Base-by-base conservation (phyloP, 2,888 invertebrate genomes). In the Stegana nigrithorax region DNA sequence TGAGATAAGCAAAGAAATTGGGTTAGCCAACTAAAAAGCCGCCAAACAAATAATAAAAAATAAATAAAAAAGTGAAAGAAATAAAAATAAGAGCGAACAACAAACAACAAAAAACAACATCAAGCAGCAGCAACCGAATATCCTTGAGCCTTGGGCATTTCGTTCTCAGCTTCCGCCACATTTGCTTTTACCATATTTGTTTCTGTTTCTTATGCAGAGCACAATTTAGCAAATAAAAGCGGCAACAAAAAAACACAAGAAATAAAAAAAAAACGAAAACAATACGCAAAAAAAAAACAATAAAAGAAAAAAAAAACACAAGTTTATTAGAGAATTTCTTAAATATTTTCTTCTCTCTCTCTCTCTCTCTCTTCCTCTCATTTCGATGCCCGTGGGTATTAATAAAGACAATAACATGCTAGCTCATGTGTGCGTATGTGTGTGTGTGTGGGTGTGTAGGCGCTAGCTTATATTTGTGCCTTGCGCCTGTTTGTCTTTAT, bases 281-380 rank as follows among this genome's bases (percentile, higher is more conserved):
- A 25, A 12, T 39, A 56, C 23, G 23, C 42, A 44, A 53, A 26
- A 26, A 4, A 55, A 55, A n/a, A 44, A 44, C 45, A 32, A 61
- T 19, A 32, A 51, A 17, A 53, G 1, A 61, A 64, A n/a, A 50
- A 63, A 65, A 60, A 67, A 66, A 63, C 74, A 69, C 73, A 75
- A 78, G 80, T 80, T 80, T 76, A 76, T 76, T 76, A 80, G 70
- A 72, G 73, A 70, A 78, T 78, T 75, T 75, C 69, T 76, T 80
- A 76, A 80, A n/a, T 75, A 71, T 73, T 76, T 70, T 73, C 73
- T 70, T 71, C 60, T 71, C 65, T 63, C 64, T 21, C 53, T 39
- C 66, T 47, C 64, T 29, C n/a, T 50, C 27, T 50, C n/a, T 25
- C 17, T 51, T 29, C 3, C 12, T 51, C 10, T 27, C 10, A 17